Conservation (phyloP, 2,888 invertebrate genomes). For the Rotaria socialis region DNA sequence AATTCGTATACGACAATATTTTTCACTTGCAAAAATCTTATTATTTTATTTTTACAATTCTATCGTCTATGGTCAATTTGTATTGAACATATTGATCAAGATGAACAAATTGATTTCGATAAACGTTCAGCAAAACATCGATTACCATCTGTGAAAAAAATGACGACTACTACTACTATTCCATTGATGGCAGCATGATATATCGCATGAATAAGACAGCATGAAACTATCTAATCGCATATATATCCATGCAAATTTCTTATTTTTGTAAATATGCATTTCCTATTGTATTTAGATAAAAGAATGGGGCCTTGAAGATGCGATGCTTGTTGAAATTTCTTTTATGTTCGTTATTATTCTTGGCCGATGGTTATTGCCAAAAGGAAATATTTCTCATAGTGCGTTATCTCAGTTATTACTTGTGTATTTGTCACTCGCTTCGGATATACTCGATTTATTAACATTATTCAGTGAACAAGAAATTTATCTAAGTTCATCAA, state of each 20-base stretch:
- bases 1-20: background rate
- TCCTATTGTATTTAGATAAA: too few relatives aligned
- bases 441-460: constrained; percentile 54
- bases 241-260: background rate
- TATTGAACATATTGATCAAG: background rate
- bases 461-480: constrained; percentile 51
- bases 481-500: constrained; percentile 51
- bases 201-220: background rate
- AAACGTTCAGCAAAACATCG: background rate
- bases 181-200: background rate
- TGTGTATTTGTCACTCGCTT: constrained; percentile 58
- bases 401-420: constrained; percentile 59
- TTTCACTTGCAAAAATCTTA: background rate
- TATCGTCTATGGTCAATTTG: constrained; percentile 9
- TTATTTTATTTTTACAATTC: background rate
- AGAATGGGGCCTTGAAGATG: constrained; percentile 16
- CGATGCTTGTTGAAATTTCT: constrained; percentile 46
- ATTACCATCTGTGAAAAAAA: background rate
- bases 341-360: constrained; percentile 42
- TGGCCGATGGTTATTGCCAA: constrained; percentile 44
- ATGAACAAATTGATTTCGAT: constrained; percentile 2
- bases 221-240: background rate
- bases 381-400: constrained; percentile 52
- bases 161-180: background rate
- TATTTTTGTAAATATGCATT: background rate